These are phyloP conservation scores for Actinemys pallida DNA, from an alignment of 2,113 vertebrate species.

Conservation along the genomic window DNA sequence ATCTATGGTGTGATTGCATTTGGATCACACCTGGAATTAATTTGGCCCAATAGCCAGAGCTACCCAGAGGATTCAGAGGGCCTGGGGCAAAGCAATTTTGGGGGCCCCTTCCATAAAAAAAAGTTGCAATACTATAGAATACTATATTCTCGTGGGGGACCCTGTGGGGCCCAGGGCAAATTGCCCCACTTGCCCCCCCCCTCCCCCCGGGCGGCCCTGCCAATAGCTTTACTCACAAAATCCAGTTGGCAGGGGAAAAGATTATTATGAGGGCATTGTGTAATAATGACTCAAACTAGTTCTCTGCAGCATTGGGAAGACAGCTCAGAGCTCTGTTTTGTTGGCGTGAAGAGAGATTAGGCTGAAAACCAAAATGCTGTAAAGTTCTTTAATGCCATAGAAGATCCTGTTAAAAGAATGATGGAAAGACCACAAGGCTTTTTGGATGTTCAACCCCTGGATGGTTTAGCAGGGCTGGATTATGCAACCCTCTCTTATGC, in stretches of 20 bases:
- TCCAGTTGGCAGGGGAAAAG: background rate
- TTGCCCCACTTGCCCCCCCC: no score
- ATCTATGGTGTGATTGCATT: background rate
- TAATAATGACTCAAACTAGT: background rate
- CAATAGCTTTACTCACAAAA: background rate
- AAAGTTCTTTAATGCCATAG: background rate
- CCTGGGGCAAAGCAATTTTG: no score
- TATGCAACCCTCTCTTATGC: no score
- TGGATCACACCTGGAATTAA: background rate
- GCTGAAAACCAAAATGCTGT: background rate
- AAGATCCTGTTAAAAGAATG: background rate
- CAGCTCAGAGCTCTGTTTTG: background rate
- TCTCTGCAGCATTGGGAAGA: background rate
- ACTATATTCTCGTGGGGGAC: no score
- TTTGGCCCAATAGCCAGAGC: background rate
- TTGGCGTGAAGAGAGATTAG: background rate
- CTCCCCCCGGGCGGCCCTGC: no score
- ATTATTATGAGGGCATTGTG: background rate
- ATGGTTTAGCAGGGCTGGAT: background rate
- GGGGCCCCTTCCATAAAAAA: no score
- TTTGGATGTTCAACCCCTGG: background rate
- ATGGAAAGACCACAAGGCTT: background rate
- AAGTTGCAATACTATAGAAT: no score
- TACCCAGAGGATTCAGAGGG: no score
- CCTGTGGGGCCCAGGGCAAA: no score